phyloP scores from a whole-genome alignment of 2,888 invertebrate genomes.

The Cantharis flavilabris region DNA sequence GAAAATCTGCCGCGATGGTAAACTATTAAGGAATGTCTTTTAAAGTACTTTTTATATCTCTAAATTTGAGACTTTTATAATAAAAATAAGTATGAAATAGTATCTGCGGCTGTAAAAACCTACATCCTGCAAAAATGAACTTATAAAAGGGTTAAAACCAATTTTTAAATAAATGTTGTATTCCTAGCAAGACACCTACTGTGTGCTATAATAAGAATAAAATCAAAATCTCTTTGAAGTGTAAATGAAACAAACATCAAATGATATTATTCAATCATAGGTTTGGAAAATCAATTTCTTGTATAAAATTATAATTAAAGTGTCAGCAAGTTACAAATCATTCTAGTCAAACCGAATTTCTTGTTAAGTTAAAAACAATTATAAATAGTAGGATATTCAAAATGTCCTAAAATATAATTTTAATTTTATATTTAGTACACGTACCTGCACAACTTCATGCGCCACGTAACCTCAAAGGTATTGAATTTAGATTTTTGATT shows the following conservation, averaged over 20 bases:
- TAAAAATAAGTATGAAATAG: not conserved
- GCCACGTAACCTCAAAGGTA: not conserved
- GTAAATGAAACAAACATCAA: not conserved
- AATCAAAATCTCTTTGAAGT: not conserved
- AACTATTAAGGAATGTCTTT: not conserved
- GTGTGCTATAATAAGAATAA: not conserved
- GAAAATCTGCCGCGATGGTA: not conserved
- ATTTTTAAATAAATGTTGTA: not conserved
- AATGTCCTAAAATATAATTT: not conserved
- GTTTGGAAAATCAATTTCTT: not conserved
- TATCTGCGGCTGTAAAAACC: not conserved
- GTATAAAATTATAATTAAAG: not conserved
- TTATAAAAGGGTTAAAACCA: not conserved
- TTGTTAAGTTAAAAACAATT: not conserved
- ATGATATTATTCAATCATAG: not conserved
- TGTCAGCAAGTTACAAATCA: too few relatives aligned
- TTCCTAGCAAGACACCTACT: not conserved
- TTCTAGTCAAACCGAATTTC: not conserved
- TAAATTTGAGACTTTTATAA: not conserved
- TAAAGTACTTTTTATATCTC: not conserved
- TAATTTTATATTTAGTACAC: not conserved
- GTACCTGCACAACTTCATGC: not conserved
- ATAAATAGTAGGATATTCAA: not conserved
- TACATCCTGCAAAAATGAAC: not conserved
- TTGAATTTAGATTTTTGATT: not conserved